Conservation (phyloP, 2,797 vertebrate genomes). For the Myotis findleyi region DNA sequence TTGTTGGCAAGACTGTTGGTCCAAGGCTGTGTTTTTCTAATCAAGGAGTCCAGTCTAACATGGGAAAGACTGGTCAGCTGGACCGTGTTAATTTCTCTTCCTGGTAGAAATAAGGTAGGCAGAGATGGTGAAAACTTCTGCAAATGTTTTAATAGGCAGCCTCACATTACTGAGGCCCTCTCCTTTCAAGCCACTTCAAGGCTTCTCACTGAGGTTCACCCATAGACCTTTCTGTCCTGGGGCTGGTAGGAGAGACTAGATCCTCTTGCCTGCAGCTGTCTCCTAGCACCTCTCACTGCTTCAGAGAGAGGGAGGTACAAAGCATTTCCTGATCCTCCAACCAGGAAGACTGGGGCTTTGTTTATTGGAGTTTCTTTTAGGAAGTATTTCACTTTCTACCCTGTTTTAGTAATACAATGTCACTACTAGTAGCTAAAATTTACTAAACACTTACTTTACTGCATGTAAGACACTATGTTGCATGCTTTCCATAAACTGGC, state of each 20-base stretch:
- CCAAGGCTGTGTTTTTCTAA: conserved; percentile 75
- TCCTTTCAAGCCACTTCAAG: neutral
- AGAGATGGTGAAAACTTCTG: conserved; percentile 30
- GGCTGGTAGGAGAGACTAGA: neutral
- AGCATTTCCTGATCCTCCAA: neutral
- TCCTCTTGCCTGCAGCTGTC: neutral
- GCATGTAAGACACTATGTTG: neutral
- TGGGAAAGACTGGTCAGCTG: conserved; percentile 44
- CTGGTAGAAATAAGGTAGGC: conserved; percentile 42
- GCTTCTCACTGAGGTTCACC: neutral
- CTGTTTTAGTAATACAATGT: conserved; percentile 14
- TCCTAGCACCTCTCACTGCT: neutral
- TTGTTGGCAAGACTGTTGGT: conserved; percentile 45
- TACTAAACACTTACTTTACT: neutral
- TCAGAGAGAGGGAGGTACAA: neutral
- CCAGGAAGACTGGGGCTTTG: neutral
- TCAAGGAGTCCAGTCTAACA: conserved; percentile 61
- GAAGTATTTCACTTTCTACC: conserved; percentile 37
- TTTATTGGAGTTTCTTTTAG: conserved; percentile 11
- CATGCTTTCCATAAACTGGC: neutral
- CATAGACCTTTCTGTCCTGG: neutral
- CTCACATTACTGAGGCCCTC: neutral
- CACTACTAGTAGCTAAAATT: neutral
- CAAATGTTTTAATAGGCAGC: neutral
- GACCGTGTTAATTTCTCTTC: conserved; percentile 26